Conservation (phyloP, 2,888 invertebrate genomes). For the Diplazon laetatorius region DNA sequence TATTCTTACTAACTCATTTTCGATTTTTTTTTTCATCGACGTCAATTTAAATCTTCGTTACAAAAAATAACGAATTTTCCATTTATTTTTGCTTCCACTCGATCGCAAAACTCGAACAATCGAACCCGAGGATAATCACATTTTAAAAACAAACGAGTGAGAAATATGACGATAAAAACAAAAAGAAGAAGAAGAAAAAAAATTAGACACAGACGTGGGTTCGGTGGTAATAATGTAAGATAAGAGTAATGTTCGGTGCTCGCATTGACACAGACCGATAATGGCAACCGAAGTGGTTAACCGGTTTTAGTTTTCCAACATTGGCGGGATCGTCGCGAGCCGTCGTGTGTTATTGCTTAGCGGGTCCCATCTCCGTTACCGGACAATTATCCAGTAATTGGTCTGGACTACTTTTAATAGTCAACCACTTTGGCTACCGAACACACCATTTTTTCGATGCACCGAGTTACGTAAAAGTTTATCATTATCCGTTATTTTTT, state of each 20-base stretch:
- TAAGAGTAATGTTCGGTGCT: conserved; percentile 48
- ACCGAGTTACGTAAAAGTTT: conserved; percentile 9
- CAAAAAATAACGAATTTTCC: too few relatives aligned
- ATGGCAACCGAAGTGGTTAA: conserved; percentile 55
- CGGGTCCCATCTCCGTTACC: conserved; percentile 50
- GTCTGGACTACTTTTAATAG: conserved; percentile 63
- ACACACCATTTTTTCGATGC: conserved; percentile 10
- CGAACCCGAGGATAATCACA: too few relatives aligned
- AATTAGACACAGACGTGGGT: conserved; percentile 16
- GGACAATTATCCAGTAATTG: conserved; percentile 66
- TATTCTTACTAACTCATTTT: too few relatives aligned
- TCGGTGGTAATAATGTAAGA: conserved; percentile 41
- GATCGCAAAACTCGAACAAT: too few relatives aligned
- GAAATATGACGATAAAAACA: too few relatives aligned
- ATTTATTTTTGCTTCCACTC: too few relatives aligned
- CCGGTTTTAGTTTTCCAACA: conserved; percentile 59
- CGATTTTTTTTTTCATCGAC: too few relatives aligned
- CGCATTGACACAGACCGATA: conserved; percentile 51
- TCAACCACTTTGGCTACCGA: conserved; percentile 47
- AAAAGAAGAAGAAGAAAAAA: conserved; percentile 32
- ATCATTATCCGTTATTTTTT: conserved; percentile 10
- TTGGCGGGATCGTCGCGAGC: conserved; percentile 62
- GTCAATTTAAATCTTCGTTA: too few relatives aligned
- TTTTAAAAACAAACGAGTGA: too few relatives aligned
- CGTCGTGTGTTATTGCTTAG: conserved; percentile 30